Evolutionary conservation across 2,113 vertebrate species (phyloP).

Genomic region (Sialia sialis): DNA sequence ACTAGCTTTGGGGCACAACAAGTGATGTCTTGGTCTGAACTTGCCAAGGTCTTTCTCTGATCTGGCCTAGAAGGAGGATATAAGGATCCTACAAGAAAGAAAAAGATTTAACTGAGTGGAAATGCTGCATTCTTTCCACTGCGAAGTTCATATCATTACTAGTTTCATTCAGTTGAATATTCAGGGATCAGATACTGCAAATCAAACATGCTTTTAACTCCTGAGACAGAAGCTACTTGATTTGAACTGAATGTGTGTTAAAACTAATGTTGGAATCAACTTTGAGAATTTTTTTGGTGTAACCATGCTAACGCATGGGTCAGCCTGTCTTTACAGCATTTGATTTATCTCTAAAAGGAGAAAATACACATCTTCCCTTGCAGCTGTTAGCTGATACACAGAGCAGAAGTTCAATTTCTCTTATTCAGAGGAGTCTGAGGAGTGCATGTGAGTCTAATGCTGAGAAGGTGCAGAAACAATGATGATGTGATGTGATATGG

Average conservation of each 20-base stretch:
- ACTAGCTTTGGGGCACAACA: conserved; percentile 17
- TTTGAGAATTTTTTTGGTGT: neutral
- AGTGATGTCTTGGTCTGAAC: neutral
- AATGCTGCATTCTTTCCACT: neutral
- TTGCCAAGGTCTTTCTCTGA: neutral
- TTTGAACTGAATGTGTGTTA: neutral
- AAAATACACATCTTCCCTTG: neutral
- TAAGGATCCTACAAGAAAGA: neutral
- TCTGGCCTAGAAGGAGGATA: neutral
- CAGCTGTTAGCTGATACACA: neutral
- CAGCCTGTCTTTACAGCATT: neutral
- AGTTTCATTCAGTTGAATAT: neutral
- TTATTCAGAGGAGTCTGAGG: neutral
- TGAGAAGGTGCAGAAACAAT: neutral
- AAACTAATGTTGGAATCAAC: neutral
- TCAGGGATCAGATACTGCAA: neutral
- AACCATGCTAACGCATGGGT: neutral
- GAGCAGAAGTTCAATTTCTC: neutral
- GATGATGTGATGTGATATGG: neutral
- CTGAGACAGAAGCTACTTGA: neutral
- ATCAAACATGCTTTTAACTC: neutral
- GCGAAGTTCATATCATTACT: neutral
- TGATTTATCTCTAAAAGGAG: neutral
- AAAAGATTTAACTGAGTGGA: neutral
- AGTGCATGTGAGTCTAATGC: neutral